Base-by-base conservation (phyloP, 2,888 invertebrate genomes). In the Caenorhabditis sp. region DNA sequence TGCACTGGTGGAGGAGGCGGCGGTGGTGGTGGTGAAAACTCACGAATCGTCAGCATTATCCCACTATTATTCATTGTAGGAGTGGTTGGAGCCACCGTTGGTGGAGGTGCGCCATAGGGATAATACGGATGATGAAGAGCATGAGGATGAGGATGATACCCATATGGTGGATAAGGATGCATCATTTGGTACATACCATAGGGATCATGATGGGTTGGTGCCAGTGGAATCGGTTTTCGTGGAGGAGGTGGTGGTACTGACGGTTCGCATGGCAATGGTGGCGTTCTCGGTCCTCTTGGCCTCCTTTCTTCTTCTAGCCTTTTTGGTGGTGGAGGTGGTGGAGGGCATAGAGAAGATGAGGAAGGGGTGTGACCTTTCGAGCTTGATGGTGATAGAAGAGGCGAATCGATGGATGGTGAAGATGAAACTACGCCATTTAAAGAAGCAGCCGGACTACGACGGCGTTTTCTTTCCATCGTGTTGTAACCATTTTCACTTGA, bases 291-390 rank as follows among this genome's bases (percentile, higher is more conserved):
- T 1, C 68, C 68, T 58, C 43, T 58, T 20, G 56, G 63, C 12
- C 53, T n/a, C n/a, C n/a, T 62, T 53, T 8, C 26, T 20, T 17
- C 31, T 4, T 58, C 58, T n/a, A n/a, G 2, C 8, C 26, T 56
- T 56, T 43, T 66, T 17, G 54, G 59, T 14, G 67, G 67, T 56
- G 60, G 67, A 20, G 67, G 67, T 26, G 67, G 60, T 10, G 60
- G 60, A n/a, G 60, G 67, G 57, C 21, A 62, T 17, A 54, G 14
- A 36, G 58, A 26, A 26, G 57, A 26, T 2, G 57, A 17, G 3
- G 20, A 36, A n/a, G 25, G 25, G 2, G 58, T 26, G 10, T 25
- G n/a, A 49, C 21, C 20, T 21, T 5, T 31, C 53, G 31, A 50
- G 17, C 60, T 60, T 43, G 60, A 10, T 50, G 54, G 36, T 36